Evolutionary conservation across 2,888 invertebrate genomes (phyloP), one percentile per base, ranked within the genome.

Genomic region (Electrophaes corylata): DNA sequence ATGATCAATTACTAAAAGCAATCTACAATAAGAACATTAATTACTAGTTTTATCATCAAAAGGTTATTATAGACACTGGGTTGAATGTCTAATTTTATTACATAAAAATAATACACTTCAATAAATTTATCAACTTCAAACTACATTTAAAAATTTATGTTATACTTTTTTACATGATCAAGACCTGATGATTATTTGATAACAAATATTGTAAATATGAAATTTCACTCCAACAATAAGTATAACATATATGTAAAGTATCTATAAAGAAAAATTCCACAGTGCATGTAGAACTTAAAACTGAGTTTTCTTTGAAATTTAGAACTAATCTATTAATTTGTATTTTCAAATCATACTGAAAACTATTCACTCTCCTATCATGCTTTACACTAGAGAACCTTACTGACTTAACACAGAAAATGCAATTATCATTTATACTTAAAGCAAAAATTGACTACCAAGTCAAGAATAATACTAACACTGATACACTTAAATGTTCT

Each of bases 391-490:
- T 67, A 59, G 60, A 49, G 53, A 53, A 47, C 55, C 58, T 53
- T 58, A 64, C 53, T 53, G 57, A 61, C 44, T 57, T 58, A 53
- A 63, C 56, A 57, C 53, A 57, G 60, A 57, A 68, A 66, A 68
- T 68, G 66, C 66, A 65, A 59, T 54, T 52, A 57, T 39, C 49
- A 57, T 66, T 70, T 67, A 72, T 59, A 70, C 67, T 72, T 76
- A 74, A 67, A 72, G 68, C 69, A 73, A 69, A n/a, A n/a, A 64
- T 67, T 70, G 63, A 75, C 72, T 64, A 51, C 49, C 14, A 61
- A 64, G 68, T 72, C 68, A 69, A 56, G 57, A 54, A 68, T 75
- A 81, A 78, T 81, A 81, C 77, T 79, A 76, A 75, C 78, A 73
- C 72, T 70, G 70, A 72, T 74, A 35, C 46, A 54, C 46, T 41